A percentile compares a stretch with the other conserved stretches of the same genome.
Evolutionary conservation across 2,113 vertebrate genomes (phyloP).

Genomic region (Bettongia penicillata): DNA sequence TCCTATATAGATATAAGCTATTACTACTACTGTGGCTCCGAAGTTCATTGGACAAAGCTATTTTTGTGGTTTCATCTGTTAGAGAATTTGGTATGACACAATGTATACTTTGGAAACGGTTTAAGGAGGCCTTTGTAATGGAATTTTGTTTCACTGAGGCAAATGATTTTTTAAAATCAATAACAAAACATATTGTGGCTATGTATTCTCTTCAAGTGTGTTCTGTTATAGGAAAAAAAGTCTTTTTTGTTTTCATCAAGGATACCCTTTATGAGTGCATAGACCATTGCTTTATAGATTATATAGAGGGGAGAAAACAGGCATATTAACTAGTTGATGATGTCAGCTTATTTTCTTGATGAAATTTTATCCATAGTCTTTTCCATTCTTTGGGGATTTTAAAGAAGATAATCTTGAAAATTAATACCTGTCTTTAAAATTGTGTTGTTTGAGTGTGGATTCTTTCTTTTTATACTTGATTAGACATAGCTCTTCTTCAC

Average conservation of each 20-base stretch:
- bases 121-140: neutral
- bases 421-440: neutral
- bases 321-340: neutral
- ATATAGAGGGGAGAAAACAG: neutral
- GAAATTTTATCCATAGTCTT: neutral
- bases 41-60: neutral
- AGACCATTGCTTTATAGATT: neutral
- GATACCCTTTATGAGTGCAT: neutral
- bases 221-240: neutral
- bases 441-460: neutral
- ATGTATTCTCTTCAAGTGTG: neutral
- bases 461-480: neutral
- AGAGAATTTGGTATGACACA: neutral
- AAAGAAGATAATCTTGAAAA: neutral
- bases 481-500: neutral
- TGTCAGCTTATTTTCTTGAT: neutral
- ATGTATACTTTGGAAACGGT: neutral
- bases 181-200: neutral
- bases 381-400: neutral
- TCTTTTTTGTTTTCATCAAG: neutral
- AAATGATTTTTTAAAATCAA: neutral
- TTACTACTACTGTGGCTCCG: neutral
- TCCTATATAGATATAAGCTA: neutral
- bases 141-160: neutral
- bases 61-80: neutral